Conservation (phyloP, 2,888 invertebrate species). For the Ischnura elegans region DNA sequence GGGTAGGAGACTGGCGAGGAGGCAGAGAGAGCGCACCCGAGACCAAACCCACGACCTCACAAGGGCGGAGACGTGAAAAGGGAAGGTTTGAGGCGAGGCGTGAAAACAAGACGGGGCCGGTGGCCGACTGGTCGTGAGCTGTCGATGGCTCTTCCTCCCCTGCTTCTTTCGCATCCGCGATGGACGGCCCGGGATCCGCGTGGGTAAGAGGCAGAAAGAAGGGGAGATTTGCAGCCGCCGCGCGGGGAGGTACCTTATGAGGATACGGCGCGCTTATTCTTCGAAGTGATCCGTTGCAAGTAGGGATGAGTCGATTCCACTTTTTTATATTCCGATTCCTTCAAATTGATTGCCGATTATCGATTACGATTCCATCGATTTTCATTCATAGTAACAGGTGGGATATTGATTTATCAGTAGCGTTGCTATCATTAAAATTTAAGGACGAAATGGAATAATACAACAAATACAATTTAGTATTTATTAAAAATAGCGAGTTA, state of each 20-base stretch:
- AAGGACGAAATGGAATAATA: too few species aligned
- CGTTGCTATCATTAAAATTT: too few species aligned
- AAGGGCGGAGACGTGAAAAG: not conserved
- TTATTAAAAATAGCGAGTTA: too few species aligned
- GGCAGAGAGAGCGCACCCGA: not conserved
- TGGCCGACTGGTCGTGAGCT: not conserved
- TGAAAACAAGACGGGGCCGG: not conserved
- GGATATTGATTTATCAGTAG: too few species aligned
- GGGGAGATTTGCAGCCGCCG: too few species aligned
- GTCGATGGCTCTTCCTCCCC: not conserved
- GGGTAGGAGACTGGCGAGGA: not conserved
- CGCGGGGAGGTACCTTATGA: not conserved
- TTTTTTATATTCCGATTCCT: too few species aligned
- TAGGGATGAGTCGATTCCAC: too few species aligned
- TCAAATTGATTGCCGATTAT: too few species aligned
- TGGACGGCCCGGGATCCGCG: not conserved
- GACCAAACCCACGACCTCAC: not conserved
- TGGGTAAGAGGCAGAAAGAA: not conserved
- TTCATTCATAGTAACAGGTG: too few species aligned
- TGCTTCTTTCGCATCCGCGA: not conserved
- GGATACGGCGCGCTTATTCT: not conserved
- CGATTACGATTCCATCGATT: too few species aligned
- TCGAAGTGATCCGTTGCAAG: too few species aligned
- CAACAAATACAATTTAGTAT: too few species aligned
- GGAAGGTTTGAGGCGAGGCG: not conserved